Evolutionary conservation across 37 sponge, comb jelly and placozoan genomes (phyloP).

Genomic region (Geodia barretti): DNA sequence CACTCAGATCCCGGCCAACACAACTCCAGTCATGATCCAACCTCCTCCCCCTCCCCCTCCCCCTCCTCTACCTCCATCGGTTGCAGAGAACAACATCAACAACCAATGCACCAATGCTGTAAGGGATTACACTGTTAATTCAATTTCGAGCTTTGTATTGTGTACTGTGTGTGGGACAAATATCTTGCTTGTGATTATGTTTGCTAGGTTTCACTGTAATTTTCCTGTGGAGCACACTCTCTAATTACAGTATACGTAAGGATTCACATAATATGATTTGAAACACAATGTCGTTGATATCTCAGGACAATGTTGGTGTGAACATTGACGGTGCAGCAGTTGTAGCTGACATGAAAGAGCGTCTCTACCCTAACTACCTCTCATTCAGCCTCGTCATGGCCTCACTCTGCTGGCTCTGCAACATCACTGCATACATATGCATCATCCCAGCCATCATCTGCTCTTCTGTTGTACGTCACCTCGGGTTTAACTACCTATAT

Average conservation of each 20-base stretch:
- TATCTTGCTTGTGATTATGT: too few relatives aligned
- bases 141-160: too few relatives aligned
- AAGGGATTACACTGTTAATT: too few relatives aligned
- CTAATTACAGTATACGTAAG: too few relatives aligned
- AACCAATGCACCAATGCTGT: background rate
- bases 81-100: background rate
- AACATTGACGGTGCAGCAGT: background rate
- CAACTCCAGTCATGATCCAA: background rate
- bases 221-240: too few relatives aligned
- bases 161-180: too few relatives aligned
- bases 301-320: background rate
- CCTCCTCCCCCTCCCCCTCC: conserved; percentile 8
- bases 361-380: background rate
- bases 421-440: background rate
- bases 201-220: too few relatives aligned
- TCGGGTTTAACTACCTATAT: background rate
- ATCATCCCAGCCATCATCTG: background rate
- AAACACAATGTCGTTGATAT: too few relatives aligned
- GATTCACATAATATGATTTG: too few relatives aligned
- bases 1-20: background rate
- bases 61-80: background rate
- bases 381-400: background rate
- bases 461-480: background rate
- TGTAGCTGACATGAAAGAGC: background rate
- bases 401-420: background rate